phyloP scores from a whole-genome alignment of 2,888 invertebrate species.

The Chrysolina americana region DNA sequence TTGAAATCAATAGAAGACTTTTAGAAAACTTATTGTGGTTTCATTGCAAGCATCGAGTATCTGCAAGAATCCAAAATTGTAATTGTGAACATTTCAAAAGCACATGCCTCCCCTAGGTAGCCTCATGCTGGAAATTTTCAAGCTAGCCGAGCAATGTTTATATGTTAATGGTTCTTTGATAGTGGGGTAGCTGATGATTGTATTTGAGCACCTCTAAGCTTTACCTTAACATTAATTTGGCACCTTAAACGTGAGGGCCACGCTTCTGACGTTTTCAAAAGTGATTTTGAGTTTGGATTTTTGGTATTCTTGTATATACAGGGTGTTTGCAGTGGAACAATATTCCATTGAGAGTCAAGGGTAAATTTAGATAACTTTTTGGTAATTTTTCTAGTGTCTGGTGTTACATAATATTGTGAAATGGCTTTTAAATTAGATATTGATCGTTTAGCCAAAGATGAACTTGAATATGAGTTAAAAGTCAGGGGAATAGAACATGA shows the following conservation, averaged over 20 bases:
- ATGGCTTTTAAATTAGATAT: conserved; percentile 31
- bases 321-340: not conserved
- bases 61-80: not conserved
- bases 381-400: not conserved
- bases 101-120: not conserved
- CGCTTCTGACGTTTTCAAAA: not conserved
- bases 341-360: not conserved
- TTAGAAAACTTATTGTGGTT: not conserved
- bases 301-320: not conserved
- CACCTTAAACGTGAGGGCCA: not conserved
- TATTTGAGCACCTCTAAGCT: too few relatives aligned
- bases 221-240: too few relatives aligned
- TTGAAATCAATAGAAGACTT: not conserved
- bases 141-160: not conserved
- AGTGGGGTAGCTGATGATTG: too few relatives aligned
- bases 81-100: not conserved
- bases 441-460: conserved; percentile 26
- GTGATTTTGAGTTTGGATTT: not conserved
- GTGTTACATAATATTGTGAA: not conserved
- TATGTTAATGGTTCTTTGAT: too few relatives aligned
- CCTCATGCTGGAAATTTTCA: too few relatives aligned
- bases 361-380: not conserved
- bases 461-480: conserved; percentile 20
- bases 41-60: not conserved
- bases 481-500: not conserved